A percentile compares a stretch with the other conserved stretches of the same genome.
Conservation (phyloP, 2,113 vertebrate species). For the Colaptes auratus region DNA sequence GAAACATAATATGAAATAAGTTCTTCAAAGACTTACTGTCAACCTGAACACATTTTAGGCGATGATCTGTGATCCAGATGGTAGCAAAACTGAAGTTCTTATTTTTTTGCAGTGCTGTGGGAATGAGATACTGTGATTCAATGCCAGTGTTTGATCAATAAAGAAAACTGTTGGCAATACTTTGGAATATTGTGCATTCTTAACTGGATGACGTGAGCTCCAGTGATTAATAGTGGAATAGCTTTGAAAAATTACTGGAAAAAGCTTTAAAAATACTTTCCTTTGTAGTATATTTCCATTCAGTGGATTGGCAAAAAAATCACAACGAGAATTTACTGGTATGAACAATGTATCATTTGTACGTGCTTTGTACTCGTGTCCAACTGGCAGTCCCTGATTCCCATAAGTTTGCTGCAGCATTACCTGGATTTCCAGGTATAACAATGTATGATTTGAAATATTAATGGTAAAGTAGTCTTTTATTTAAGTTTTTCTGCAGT, state of each 20-base stretch:
- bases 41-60: constrained; percentile 33
- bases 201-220: constrained; percentile 29
- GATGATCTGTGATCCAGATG: constrained; percentile 60
- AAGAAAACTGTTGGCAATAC: constrained; percentile 54
- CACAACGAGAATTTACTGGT: constrained; percentile 36
- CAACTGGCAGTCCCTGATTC: constrained; percentile 22
- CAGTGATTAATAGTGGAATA: background rate
- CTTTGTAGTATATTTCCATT: constrained; percentile 60
- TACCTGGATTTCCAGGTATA: constrained; percentile 27
- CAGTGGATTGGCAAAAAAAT: constrained; percentile 50
- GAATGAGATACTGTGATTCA: constrained; percentile 18
- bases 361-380: constrained; percentile 4
- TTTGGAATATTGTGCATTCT: constrained; percentile 21
- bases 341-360: constrained; percentile 7
- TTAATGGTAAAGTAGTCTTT: background rate
- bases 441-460: background rate
- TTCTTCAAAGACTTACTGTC: constrained; percentile 34
- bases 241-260: constrained; percentile 50
- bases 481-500: background rate
- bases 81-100: background rate
- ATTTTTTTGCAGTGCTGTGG: background rate
- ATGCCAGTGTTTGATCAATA: constrained; percentile 49
- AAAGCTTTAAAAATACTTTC: constrained; percentile 41
- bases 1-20: constrained; percentile 6
- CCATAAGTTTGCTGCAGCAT: constrained; percentile 1